These are phyloP conservation scores for Fregetta grallaria DNA, from an alignment of 2,113 vertebrate species.

Conservation along the genomic window DNA sequence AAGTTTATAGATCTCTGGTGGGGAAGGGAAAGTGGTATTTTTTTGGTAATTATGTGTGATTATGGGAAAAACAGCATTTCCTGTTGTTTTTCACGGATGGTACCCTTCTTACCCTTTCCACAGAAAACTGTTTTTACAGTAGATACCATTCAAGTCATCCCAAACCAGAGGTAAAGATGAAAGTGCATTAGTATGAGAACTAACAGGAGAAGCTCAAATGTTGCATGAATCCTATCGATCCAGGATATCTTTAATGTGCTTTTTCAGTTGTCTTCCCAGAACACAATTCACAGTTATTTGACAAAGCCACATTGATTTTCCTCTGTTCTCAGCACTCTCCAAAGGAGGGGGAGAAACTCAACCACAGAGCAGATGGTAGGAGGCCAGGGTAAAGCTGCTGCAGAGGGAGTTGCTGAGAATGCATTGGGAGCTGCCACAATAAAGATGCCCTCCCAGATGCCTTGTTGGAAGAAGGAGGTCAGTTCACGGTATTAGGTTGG, in stretches of 20 bases:
- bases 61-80: background rate
- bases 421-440: accelerated
- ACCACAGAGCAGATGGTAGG: background rate
- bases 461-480: background rate
- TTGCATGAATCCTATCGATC: background rate
- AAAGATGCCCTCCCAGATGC: background rate
- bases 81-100: background rate
- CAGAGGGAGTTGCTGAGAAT: background rate
- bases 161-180: background rate
- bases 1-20: background rate
- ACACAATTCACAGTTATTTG: background rate
- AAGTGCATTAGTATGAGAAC: background rate
- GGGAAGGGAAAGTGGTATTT: background rate
- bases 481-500: background rate
- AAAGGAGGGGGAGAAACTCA: background rate
- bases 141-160: background rate
- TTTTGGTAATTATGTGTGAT: background rate
- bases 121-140: background rate
- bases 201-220: background rate
- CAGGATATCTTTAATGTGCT: background rate
- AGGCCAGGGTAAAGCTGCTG: background rate
- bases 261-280: background rate
- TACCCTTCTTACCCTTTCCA: background rate
- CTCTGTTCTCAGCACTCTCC: background rate
- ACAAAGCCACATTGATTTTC: background rate